Conservation (phyloP, 2,888 invertebrate species). For the Tetranychus truncatus region DNA sequence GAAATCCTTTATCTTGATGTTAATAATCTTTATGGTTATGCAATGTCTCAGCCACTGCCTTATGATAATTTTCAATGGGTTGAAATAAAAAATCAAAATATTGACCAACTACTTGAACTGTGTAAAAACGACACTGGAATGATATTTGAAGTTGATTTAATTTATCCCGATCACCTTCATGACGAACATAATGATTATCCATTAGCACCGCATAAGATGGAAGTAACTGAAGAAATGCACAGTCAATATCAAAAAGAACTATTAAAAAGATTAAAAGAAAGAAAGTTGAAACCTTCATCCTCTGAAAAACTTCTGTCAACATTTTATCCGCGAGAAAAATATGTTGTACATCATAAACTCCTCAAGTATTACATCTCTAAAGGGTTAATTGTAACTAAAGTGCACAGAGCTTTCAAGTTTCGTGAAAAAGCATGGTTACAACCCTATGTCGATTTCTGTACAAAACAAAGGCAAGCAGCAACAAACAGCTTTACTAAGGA, state of each 20-base stretch:
- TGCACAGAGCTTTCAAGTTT: neutral
- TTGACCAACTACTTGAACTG: no score
- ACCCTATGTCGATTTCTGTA: constrained; percentile 9
- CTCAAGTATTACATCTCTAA: no score
- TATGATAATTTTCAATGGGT: no score
- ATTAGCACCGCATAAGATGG: no score
- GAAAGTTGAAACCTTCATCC: neutral
- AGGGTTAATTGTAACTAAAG: neutral
- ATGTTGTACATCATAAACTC: no score
- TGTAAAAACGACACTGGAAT: no score
- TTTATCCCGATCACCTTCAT: no score
- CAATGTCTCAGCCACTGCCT: constrained; percentile 16
- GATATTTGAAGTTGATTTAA: no score
- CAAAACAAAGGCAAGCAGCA: constrained; percentile 26
- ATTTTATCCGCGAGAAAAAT: no score
- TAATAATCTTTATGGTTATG: neutral
- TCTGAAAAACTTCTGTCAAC: no score
- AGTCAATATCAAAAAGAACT: neutral
- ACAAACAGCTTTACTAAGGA: constrained; percentile 31
- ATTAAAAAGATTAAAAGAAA: neutral
- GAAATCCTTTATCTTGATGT: neutral
- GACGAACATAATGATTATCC: no score
- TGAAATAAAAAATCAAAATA: no score
- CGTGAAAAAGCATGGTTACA: neutral
- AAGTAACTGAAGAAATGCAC: neutral